A percentile compares a stretch with the other conserved stretches of the same genome.
Conservation (phyloP, 2,888 invertebrate species). For the Agrotis puta region DNA sequence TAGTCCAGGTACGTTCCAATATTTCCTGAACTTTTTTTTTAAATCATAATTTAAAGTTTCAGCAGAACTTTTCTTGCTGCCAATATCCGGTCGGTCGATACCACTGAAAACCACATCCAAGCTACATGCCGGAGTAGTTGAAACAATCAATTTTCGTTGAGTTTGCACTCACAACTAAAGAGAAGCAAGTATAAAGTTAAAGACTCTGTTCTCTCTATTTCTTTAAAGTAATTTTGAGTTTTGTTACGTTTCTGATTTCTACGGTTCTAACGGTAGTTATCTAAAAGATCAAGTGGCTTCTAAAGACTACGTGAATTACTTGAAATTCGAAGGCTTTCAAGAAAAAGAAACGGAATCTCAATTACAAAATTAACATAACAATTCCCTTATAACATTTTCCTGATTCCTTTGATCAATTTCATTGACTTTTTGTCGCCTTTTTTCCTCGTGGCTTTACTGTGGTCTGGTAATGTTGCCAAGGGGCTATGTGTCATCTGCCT, state of each 20-base stretch:
- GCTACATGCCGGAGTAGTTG: slow-evolving; percentile 26
- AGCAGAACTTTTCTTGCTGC: slow-evolving; percentile 29
- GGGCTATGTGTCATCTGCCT: not conserved
- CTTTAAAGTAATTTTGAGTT: slow-evolving; percentile 38
- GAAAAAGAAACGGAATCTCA: not conserved
- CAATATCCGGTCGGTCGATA: slow-evolving; percentile 42
- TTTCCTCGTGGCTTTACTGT: not conserved
- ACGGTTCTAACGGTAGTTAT: not conserved
- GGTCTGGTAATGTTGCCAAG: not conserved
- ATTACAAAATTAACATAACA: not conserved
- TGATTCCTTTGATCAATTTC: not conserved
- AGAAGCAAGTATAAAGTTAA: slow-evolving; percentile 47
- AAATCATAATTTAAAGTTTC: slow-evolving; percentile 32
- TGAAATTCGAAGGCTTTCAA: not conserved
- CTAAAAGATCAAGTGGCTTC: slow-evolving; percentile 5
- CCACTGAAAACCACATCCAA: slow-evolving; percentile 25
- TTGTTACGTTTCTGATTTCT: slow-evolving; percentile 20
- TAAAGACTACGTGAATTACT: not conserved
- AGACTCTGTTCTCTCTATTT: slow-evolving; percentile 37
- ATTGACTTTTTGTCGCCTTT: not conserved
- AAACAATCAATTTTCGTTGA: slow-evolving; percentile 55
- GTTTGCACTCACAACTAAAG: slow-evolving; percentile 37
- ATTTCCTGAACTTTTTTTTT: slow-evolving; percentile 8
- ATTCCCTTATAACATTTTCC: not conserved
- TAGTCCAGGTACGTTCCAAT: not conserved